Percentiles rank a stretch among this genome's conserved stretches.
These are phyloP conservation scores for Otus sunia DNA, from an alignment of 2,113 vertebrate genomes.

Conservation along the genomic window DNA sequence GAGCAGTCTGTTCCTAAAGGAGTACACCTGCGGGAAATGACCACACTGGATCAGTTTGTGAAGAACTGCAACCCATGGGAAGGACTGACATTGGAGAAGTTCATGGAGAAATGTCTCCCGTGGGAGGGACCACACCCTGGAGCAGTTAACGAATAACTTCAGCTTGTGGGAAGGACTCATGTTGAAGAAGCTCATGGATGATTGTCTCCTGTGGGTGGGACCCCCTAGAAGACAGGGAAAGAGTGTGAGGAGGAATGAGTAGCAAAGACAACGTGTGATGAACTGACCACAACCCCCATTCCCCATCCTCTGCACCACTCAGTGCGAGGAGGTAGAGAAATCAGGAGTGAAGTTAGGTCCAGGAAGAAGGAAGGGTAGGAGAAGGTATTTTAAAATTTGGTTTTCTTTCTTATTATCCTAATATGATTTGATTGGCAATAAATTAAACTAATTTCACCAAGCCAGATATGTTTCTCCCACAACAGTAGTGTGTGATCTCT, in stretches of 20 bases:
- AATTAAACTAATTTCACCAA: background rate
- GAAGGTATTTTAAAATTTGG: background rate
- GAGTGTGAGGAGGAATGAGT: background rate
- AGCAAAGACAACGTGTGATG: background rate
- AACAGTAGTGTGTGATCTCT: background rate
- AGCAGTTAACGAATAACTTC: background rate
- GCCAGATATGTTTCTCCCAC: background rate
- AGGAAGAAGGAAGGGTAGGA: background rate
- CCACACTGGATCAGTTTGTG: background rate
- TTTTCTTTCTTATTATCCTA: background rate
- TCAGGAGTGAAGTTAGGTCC: background rate
- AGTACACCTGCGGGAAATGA: background rate
- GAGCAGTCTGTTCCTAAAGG: background rate
- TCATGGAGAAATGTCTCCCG: too few species aligned
- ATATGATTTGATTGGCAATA: background rate
- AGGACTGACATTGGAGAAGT: too few species aligned
- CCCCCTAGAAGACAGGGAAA: background rate
- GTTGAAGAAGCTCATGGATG: too few species aligned
- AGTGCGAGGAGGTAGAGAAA: background rate
- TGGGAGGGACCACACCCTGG: too few species aligned
- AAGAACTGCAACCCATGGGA: background rate
- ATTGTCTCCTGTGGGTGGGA: background rate
- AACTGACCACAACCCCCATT: background rate
- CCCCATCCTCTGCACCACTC: fast-evolving
- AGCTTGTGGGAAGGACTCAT: fast-evolving